A percentile compares a stretch with the other conserved stretches of the same genome.
These are phyloP conservation scores for Tetragonula clypearis DNA, from an alignment of 1,140 invertebrate genomes.

Conservation along the genomic window DNA sequence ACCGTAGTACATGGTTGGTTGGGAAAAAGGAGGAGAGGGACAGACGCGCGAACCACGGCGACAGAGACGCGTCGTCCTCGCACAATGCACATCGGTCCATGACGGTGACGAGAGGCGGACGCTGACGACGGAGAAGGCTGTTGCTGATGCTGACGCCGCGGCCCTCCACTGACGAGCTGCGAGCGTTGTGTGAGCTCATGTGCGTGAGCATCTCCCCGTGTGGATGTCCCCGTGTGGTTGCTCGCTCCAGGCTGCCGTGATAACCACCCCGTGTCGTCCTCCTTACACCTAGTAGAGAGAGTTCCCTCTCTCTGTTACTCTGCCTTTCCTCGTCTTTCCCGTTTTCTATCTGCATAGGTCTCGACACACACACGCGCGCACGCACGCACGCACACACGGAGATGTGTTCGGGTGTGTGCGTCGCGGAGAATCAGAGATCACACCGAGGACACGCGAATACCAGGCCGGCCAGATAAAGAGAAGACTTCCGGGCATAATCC, in stretches of 20 bases:
- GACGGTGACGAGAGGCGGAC: slow-evolving; percentile 57
- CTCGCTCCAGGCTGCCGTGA: slow-evolving; percentile 53
- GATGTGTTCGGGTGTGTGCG: slow-evolving; percentile 15
- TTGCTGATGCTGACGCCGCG: slow-evolving; percentile 32
- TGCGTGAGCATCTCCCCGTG: slow-evolving; percentile 27
- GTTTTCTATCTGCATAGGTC: not conserved
- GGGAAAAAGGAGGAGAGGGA: not conserved
- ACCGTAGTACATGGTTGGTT: not conserved
- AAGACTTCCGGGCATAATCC: slow-evolving; percentile 81
- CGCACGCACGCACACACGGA: not conserved
- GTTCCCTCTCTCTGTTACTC: not conserved
- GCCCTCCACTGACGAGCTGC: slow-evolving; percentile 15
- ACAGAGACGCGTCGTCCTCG: slow-evolving; percentile 53
- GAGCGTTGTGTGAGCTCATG: not conserved
- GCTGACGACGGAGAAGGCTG: slow-evolving; percentile 32
- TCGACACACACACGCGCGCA: no score
- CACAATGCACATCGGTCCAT: slow-evolving; percentile 59
- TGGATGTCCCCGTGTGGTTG: not conserved
- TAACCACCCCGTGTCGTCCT: slow-evolving; percentile 46
- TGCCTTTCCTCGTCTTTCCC: not conserved
- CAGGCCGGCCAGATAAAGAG: slow-evolving; percentile 69
- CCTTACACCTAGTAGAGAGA: slow-evolving; percentile 26
- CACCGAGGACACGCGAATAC: slow-evolving; percentile 38
- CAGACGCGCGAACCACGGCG: slow-evolving; percentile 10
- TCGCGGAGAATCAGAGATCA: slow-evolving; percentile 31